Base-by-base conservation (phyloP, 1,140 invertebrate species). In the Plectrocnemia conspersa region DNA sequence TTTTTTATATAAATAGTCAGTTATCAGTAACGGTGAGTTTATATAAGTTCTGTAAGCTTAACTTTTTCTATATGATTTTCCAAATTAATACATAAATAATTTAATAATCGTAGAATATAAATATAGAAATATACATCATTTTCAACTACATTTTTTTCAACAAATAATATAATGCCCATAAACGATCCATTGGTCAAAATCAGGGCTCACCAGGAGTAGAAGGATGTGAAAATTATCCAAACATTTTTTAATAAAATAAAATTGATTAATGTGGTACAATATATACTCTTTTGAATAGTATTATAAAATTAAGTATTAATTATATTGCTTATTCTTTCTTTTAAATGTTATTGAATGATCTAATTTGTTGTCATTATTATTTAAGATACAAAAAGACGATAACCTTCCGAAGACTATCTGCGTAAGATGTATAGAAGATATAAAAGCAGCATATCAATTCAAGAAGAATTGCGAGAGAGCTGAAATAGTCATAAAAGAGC, bases 381-480 rank as follows among this genome's bases (percentile, higher is more conserved):
- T 42, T 32, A 22, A 57, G 55, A 45, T 57, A 13, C 15, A 29
- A 16, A 27, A 2, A 11, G 22, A 52, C 27, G 48, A 57, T 29
- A 42, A 42, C 7, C 45, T 57, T 13, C 23, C 55, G 2, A 42
- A 25, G 13, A 27, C 25, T n/a, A 52, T 57, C 7, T 57, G 55
- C 22, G 6, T 52, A n/a, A 13, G 40, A 3, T 57, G 55, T 45
- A 21, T 57, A 2, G 22, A 35, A 4, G 23, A 52, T 18, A 48
- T 41, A 36, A 57, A 52, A 36, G 50, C 38, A 33, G 48, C 47
- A 24, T 52, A 32, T 36, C 38, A 24, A 13, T 57, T 57, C 22
- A 57, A 57, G 29, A 36, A 25, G 22, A 57, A 52, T 29, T 57
- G 55, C 52, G 55, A 57, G 44, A 52, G 47, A 9, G 21, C 41